A percentile compares a stretch with the other conserved stretches of the same genome.
Conservation (phyloP, 2,888 invertebrate genomes). For the Rugalucina vietnamica region DNA sequence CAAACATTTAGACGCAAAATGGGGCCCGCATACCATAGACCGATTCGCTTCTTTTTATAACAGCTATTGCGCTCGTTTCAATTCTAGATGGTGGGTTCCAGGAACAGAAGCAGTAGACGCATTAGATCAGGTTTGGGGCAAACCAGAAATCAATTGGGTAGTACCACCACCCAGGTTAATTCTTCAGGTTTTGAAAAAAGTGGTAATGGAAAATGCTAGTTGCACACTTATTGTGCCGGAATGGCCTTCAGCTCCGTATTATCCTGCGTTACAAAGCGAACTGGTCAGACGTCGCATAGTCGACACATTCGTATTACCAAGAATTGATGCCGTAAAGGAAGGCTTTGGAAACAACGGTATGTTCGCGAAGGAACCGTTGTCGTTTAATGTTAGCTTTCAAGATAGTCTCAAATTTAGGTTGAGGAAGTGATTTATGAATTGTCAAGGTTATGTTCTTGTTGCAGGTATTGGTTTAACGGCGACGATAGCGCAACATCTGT, state of each 20-base stretch:
- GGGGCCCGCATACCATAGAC: background rate
- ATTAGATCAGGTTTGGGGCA: background rate
- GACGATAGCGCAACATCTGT: background rate
- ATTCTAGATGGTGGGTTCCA: conserved; percentile 9
- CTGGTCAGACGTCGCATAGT: background rate
- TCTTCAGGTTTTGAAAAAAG: background rate
- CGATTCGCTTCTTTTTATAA: background rate
- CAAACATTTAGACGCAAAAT: background rate
- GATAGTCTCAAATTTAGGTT: background rate
- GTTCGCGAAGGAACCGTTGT: background rate
- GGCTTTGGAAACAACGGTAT: background rate
- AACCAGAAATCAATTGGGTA: background rate
- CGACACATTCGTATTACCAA: background rate
- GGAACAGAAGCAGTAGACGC: background rate
- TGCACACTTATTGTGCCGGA: background rate
- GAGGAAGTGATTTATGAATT: background rate
- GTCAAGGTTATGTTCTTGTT: background rate
- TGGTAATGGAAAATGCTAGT: background rate
- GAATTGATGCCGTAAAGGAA: background rate
- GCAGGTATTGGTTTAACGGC: conserved; percentile 1
- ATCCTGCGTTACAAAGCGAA: background rate
- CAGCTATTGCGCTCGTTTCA: background rate
- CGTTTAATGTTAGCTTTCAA: conserved; percentile 13
- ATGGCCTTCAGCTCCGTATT: conserved; percentile 21
- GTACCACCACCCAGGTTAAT: conserved; percentile 13